Percentiles rank a stretch among this genome's conserved stretches.
Conservation (phyloP, 2,113 vertebrate species). For the Penelope pileata region DNA sequence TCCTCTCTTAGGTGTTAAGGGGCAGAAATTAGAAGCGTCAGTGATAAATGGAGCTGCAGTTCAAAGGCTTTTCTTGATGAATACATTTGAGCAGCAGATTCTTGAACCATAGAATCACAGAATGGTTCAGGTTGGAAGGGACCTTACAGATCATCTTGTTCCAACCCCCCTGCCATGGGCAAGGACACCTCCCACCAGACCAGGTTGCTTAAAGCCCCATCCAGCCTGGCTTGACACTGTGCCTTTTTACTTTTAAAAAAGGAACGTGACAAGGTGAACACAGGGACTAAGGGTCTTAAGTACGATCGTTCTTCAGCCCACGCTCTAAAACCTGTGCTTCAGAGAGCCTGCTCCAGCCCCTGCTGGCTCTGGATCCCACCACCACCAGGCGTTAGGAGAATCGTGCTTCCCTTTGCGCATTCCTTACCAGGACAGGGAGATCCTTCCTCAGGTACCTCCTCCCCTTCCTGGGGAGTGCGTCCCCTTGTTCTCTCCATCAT, state of each 20-base stretch:
- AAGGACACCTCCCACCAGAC: too few relatives aligned
- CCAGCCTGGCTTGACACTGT: neutral
- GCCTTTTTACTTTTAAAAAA: neutral
- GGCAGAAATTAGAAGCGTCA: neutral
- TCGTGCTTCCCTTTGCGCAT: rapidly evolving
- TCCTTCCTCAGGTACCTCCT: neutral
- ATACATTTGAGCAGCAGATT: neutral
- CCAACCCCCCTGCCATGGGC: too few relatives aligned
- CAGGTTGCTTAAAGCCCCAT: too few relatives aligned
- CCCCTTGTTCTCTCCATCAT: too few relatives aligned
- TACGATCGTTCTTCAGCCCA: neutral
- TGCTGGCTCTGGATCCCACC: neutral
- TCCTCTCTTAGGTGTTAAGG: neutral
- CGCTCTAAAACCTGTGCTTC: neutral
- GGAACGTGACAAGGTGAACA: neutral
- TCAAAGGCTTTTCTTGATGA: neutral
- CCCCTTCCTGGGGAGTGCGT: neutral
- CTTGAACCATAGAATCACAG: too few relatives aligned
- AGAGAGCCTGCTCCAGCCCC: neutral
- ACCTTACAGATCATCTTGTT: too few relatives aligned
- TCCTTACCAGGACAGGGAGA: neutral
- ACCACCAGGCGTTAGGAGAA: rapidly evolving
- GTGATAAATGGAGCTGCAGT: neutral
- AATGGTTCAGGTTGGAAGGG: too few relatives aligned
- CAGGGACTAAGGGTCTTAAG: neutral